Evolutionary conservation across 2,797 vertebrate species (phyloP), one percentile per base, ranked within the genome.

Genomic region (Helarctos malayanus): DNA sequence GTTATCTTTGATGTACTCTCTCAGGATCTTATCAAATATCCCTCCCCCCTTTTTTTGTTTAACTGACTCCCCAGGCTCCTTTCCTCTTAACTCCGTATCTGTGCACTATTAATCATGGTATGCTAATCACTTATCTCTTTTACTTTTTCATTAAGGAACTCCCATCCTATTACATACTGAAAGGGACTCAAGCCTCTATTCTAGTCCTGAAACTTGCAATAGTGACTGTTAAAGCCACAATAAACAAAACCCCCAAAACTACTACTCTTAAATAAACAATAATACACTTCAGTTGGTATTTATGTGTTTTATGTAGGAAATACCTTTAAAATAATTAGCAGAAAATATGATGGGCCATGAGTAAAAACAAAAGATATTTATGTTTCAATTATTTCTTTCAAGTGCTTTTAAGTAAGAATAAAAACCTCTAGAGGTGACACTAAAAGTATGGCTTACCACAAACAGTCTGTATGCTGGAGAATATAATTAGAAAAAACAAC

Each of bases 351-450:
- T 8, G 86, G 49, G 14, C 21, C 90, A 16, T 95, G 27, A 93
- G 69, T 89, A 94, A 96, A 94, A 97, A 86, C 59, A 78, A 76
- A 94, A 93, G 29, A 73, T 81, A 94, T 89, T 95, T 81, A 81
- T 76, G n/a, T 76, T 81, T 96, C 61, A 87, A 47, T 59, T 94
- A 61, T 88, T 95, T 96, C 76, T 47, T 84, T 91, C 29, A 78
- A 75, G 14, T 97, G 21, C 35, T 95, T 92, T 95, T 88, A 95
- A 85, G 45, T 69, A 86, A 71, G 68, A 94, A 79, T 73, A 87
- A 91, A 93, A 94, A 84, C 56, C 73, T 97, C 65, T 86, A 87
- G 47, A 54, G 56, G 63, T 81, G 69, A 92, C 65, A 68, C 18
- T 19, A 38, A 56, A 45, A 92, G 35, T 59, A 92, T 38, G 25